Percentiles rank a stretch among this genome's conserved stretches.
phyloP scores from a whole-genome alignment of 1,140 invertebrate genomes.

The Solenopsis invicta region DNA sequence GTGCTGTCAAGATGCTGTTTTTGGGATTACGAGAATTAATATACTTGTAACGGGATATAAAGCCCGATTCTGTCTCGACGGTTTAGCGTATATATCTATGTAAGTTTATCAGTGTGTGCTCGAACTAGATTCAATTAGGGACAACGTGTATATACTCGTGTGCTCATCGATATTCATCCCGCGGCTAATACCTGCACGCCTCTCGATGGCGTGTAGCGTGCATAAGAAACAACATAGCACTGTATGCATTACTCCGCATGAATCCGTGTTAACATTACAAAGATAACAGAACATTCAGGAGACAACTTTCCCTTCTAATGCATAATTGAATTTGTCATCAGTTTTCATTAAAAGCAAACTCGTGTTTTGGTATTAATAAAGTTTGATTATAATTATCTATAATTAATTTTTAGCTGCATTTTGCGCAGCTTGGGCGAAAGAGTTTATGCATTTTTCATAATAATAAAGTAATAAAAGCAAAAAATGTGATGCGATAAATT shows the following conservation, averaged over 20 bases:
- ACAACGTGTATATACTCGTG: conserved; percentile 60
- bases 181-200: conserved; percentile 62
- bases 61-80: conserved; percentile 6
- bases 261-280: conserved; percentile 63
- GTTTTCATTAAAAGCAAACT: neutral
- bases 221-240: conserved; percentile 59
- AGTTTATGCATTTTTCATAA: conserved; percentile 12
- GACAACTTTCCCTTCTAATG: conserved; percentile 14
- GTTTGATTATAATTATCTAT: neutral
- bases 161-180: conserved; percentile 66
- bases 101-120: conserved; percentile 51
- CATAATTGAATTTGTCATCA: neutral
- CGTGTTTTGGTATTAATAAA: neutral
- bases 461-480: conserved; percentile 17
- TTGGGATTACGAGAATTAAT: conserved; percentile 49
- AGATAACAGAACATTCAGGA: conserved; percentile 42
- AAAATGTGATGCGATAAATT: neutral
- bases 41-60: conserved; percentile 41
- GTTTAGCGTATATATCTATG: conserved; percentile 40
- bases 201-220: conserved; percentile 62
- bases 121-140: conserved; percentile 66
- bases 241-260: conserved; percentile 45
- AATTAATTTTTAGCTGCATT: neutral
- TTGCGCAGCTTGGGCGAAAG: neutral
- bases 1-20: neutral